These are phyloP conservation scores for Palythoa caribaeorum DNA, from an alignment of 92 coral and sea anemone species.

Conservation along the genomic window DNA sequence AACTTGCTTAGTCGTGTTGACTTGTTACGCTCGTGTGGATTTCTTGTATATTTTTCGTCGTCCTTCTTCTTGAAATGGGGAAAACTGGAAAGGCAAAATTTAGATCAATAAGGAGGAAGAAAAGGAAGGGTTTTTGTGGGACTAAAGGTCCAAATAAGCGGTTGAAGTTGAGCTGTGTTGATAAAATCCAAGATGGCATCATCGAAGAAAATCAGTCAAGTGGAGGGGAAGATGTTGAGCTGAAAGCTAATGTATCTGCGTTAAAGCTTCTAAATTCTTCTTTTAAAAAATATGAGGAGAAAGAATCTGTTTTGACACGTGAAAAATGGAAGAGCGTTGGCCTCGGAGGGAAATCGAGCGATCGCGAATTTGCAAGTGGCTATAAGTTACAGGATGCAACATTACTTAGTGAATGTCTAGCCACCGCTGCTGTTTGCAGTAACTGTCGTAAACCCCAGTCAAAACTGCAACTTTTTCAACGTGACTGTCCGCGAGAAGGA, in stretches of 20 bases:
- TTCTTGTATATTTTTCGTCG: conserved; percentile 14
- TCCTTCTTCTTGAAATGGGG: conserved; percentile 28
- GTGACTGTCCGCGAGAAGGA: conserved; percentile 63
- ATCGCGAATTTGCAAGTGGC: conserved; percentile 56
- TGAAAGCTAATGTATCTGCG: conserved; percentile 10
- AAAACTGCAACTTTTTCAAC: conserved; percentile 28
- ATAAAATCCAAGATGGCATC: conserved; percentile 12
- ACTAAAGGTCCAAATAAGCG: conserved; percentile 19
- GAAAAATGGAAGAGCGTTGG: conserved; percentile 39
- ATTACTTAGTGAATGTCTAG: conserved; percentile 56
- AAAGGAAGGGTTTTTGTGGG: conserved; percentile 13
- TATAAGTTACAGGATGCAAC: conserved; percentile 59
- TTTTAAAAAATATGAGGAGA: conserved; percentile 30
- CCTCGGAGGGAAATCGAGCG: background rate
- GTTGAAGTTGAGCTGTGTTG: conserved; percentile 10
- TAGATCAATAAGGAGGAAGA: conserved; percentile 16
- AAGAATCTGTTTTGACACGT: conserved; percentile 49
- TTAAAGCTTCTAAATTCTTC: conserved; percentile 63
- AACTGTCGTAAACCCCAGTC: no score
- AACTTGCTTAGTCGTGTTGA: background rate
- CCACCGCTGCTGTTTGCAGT: conserved; percentile 36
- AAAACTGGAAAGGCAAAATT: conserved; percentile 18
- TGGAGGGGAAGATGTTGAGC: background rate
- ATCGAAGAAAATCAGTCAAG: conserved; percentile 2
- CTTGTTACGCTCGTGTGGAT: conserved; percentile 2